Evolutionary conservation across 2,113 vertebrate genomes (phyloP).

Genomic region (Morone saxatilis): DNA sequence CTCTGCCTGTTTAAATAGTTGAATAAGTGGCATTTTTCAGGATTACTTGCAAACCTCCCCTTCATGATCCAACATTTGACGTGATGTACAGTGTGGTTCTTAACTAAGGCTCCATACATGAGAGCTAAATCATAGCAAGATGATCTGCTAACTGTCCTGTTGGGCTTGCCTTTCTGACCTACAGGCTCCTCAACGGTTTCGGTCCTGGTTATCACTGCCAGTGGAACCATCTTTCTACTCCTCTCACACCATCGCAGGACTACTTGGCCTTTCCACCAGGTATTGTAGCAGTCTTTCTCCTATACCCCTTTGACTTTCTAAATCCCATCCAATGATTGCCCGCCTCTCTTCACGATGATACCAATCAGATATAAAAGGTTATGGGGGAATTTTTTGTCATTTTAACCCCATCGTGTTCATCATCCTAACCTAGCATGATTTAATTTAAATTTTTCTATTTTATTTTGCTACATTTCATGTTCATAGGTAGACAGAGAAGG

Average conservation of each 20-base stretch:
- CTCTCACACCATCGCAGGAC: slow-evolving; percentile 86
- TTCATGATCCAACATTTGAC: background rate
- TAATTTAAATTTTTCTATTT: background rate
- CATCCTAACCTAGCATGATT: background rate
- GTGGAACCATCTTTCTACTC: slow-evolving; percentile 86
- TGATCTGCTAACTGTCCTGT: slow-evolving; percentile 1
- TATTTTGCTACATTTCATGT: background rate
- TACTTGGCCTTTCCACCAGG: slow-evolving; percentile 88
- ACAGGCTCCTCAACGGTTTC: slow-evolving; percentile 86
- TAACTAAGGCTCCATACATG: background rate
- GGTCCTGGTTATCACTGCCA: slow-evolving; percentile 83
- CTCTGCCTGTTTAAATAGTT: no score
- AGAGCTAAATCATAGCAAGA: background rate
- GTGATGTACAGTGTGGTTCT: background rate
- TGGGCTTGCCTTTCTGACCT: slow-evolving; percentile 1
- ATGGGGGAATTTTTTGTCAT: no score
- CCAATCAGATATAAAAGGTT: background rate
- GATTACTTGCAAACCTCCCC: background rate
- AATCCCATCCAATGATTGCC: no score
- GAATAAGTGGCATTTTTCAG: no score
- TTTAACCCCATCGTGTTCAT: background rate
- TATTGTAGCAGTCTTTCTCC: slow-evolving; percentile 33
- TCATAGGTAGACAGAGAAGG: background rate
- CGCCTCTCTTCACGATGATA: background rate
- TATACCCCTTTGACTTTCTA: background rate